Evolutionary conservation across 2,797 vertebrate genomes (phyloP), one percentile per base, ranked within the genome.

Genomic region (Crypturellus tataupa): DNA sequence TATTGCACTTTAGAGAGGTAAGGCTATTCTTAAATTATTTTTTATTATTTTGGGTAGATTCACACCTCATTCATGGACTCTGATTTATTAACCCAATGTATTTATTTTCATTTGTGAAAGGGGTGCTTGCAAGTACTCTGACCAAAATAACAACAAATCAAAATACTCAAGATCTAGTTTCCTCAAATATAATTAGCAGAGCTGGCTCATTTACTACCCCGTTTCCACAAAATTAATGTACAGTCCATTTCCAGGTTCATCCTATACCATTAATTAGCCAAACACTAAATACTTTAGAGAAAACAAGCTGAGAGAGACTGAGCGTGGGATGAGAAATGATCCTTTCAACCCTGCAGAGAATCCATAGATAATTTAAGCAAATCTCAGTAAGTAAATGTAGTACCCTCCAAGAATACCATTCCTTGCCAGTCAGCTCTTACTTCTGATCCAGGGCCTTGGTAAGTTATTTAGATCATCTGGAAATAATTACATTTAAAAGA

Each of bases 61-160:
- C 44, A 53, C 12, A 20, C n/a, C 70, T 73, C 39, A 85, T 72
- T 80, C 68, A 60, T 55, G 53, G 71, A 49, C 27, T 40, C 31
- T 44, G 21, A 77, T 82, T 95, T 90, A 84, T 79, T 82, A 58
- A 68, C 31, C 44, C 73, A 49, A 60, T 56, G 29, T 60, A 85
- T 80, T 93, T 94, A 40, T 92, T 87, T 86, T 47, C 62, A 75
- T 58, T 89, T 80, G 27, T 6, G 10, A 87, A 76, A 77, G 62
- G 51, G 62, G 51, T 24, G 64, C 20, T 92, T 80, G 31, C 0
- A 0, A 92, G 44, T 4, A 0, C 24, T 91, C 27, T 40, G 85
- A 94, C 68, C n/a, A 85, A 89, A 92, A 59, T 29, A 85, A 89
- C 62, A 79, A 37, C 81, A 81, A 84, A 71, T 84, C 82, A 53